These are phyloP conservation scores for Dendrolimus punctatus DNA, from an alignment of 1,140 invertebrate genomes.

Conservation along the genomic window DNA sequence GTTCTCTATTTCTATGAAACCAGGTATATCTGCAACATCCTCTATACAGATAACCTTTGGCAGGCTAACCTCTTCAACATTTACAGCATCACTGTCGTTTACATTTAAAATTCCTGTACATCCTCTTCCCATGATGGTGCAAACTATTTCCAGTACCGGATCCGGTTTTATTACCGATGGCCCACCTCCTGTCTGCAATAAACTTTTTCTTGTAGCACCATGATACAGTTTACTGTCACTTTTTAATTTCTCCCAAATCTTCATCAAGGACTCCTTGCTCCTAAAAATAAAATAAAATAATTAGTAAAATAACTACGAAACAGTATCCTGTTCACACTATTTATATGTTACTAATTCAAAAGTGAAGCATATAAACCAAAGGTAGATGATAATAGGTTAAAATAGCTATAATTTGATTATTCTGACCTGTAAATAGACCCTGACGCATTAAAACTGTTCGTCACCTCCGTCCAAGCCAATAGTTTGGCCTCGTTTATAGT, in stretches of 20 bases:
- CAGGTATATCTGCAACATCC: too few relatives aligned
- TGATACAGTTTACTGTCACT: not conserved
- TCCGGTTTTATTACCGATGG: slow-evolving; percentile 7
- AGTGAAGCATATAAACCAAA: not conserved
- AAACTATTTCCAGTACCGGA: slow-evolving; percentile 12
- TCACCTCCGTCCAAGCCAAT: slow-evolving; percentile 9
- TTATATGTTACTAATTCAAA: too few relatives aligned
- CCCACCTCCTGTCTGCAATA: not conserved
- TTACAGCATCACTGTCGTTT: not conserved
- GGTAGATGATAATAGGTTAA: too few relatives aligned
- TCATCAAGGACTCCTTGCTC: slow-evolving; percentile 1
- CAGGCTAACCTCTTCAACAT: not conserved
- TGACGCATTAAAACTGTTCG: slow-evolving; percentile 8
- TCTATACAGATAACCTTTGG: slow-evolving; percentile 1
- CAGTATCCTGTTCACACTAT: not conserved
- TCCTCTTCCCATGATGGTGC: slow-evolving; percentile 4
- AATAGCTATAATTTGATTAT: not conserved
- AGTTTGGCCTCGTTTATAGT: slow-evolving; percentile 13
- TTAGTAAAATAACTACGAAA: slow-evolving; percentile 1
- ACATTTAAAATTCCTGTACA: slow-evolving; percentile 8
- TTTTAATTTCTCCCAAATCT: slow-evolving; percentile 1
- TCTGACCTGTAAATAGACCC: slow-evolving; percentile 7
- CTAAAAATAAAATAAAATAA: slow-evolving; percentile 1
- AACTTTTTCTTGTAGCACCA: not conserved
- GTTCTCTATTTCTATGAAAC: too few relatives aligned